Base-by-base conservation (phyloP, 2,888 invertebrate genomes). In the Steromphala cineraria region DNA sequence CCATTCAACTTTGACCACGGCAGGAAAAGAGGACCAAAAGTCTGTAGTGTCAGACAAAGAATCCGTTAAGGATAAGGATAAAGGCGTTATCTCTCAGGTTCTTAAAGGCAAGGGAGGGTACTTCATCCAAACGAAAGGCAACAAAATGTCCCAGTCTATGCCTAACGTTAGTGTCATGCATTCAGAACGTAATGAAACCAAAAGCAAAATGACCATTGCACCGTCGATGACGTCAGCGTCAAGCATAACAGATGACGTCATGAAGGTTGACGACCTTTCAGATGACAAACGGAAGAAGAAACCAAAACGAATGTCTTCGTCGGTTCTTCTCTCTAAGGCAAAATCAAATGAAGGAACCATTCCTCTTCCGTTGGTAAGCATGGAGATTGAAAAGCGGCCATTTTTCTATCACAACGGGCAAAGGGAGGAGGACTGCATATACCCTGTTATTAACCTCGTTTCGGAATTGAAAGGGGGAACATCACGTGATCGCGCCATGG, bases 401-500 rank as follows among this genome's bases (percentile, higher is more conserved):
- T 92, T 91, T 82, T 90, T 91, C 85, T 91, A 91, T 75, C 89
- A 89, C 81, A 89, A 89, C 71, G 90, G 90, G 10, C 80, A 82
- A 10, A 82, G 90, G 8, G 91, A 90, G 67, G 87, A 87, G n/a
- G 89, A 89, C 67, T 83, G 89, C 21, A 87, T 90, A 1, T 84
- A 87, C 2, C 87, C 90, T 10, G 87, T 92, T 53, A 86, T 92
- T 75, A 86, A 84, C 40, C 81, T 89, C 15, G 91, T 91, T 28
- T 80, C 91, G 10, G 87, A 88, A 67, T 31, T 53, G n/a, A 87
- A 91, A 19, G 92, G 92, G 2, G 83, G 89, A n/a, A 87, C 88
- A 24, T 87, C 92, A 7, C 82, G 92, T 4, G 92, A 93, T 71
- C 90, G 92, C 56, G 93, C 93, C 75, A 89, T 92, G 21, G 88